These are phyloP conservation scores for Eupithecia vulgata DNA, from an alignment of 2,888 invertebrate species.

Conservation along the genomic window DNA sequence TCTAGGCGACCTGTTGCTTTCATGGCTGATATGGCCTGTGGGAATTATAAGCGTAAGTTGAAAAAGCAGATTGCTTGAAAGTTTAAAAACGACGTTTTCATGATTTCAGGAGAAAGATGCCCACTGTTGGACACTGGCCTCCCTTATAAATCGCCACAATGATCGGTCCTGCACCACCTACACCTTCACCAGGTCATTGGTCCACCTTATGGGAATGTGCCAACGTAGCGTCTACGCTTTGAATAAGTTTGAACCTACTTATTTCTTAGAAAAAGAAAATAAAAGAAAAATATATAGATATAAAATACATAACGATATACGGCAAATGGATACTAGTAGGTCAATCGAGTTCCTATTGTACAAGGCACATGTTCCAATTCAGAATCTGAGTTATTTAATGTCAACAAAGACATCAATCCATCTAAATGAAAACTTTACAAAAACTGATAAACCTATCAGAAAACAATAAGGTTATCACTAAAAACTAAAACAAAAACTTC, in stretches of 20 bases:
- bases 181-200: background rate
- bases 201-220: background rate
- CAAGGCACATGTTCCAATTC: background rate
- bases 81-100: background rate
- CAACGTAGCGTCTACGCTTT: background rate
- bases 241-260: background rate
- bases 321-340: too few species aligned
- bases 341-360: background rate
- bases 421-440: too few species aligned
- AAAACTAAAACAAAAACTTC: too few species aligned
- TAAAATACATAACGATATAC: too few species aligned
- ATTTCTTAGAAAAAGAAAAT: too few species aligned
- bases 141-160: background rate
- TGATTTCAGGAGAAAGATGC: background rate
- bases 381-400: too few species aligned
- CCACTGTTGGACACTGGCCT: too few species aligned
- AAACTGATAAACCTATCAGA: too few species aligned
- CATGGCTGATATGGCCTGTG: slow-evolving; percentile 91
- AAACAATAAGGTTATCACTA: too few species aligned
- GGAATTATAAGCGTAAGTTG: slow-evolving; percentile 27
- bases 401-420: too few species aligned
- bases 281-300: too few species aligned
- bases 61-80: background rate
- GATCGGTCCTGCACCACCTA: background rate
- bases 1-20: slow-evolving; percentile 91